These are phyloP conservation scores for Astur gentilis DNA, from an alignment of 2,113 vertebrate species.

Conservation along the genomic window DNA sequence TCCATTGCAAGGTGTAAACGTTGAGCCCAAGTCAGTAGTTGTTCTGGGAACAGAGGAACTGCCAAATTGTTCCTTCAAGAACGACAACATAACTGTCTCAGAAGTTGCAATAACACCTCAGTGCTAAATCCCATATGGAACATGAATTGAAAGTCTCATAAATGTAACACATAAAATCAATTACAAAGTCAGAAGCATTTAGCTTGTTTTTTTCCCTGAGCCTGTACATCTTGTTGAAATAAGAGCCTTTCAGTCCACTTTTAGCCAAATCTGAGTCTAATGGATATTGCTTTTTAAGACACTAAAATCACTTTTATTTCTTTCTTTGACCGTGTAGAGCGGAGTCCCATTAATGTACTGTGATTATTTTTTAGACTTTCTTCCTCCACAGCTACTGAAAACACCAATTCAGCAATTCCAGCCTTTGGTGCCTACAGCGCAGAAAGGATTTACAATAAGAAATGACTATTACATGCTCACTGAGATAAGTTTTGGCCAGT, in stretches of 20 bases:
- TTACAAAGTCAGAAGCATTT: slow-evolving; percentile 53
- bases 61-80: background rate
- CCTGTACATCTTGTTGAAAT: slow-evolving; percentile 48
- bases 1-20: background rate
- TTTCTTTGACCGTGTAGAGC: slow-evolving; percentile 17
- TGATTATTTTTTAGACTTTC: slow-evolving; percentile 25
- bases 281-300: slow-evolving; percentile 65
- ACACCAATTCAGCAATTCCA: slow-evolving; percentile 57
- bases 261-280: slow-evolving; percentile 61
- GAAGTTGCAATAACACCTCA: slow-evolving; percentile 12
- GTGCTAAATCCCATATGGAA: slow-evolving; percentile 20
- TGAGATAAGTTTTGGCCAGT: slow-evolving; percentile 29
- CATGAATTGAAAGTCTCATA: slow-evolving; percentile 38
- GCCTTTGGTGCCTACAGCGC: background rate
- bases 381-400: slow-evolving; percentile 7
- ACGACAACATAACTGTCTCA: background rate
- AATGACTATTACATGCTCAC: background rate
- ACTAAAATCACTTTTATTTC: slow-evolving; percentile 47
- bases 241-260: slow-evolving; percentile 46
- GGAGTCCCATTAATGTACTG: slow-evolving; percentile 32
- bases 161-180: slow-evolving; percentile 64
- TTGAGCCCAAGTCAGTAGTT: background rate
- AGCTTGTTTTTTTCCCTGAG: slow-evolving; percentile 26
- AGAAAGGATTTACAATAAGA: slow-evolving; percentile 40
- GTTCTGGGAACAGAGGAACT: background rate